Base-by-base conservation (phyloP, 2,888 invertebrate species). In the Strigamia maritima region DNA sequence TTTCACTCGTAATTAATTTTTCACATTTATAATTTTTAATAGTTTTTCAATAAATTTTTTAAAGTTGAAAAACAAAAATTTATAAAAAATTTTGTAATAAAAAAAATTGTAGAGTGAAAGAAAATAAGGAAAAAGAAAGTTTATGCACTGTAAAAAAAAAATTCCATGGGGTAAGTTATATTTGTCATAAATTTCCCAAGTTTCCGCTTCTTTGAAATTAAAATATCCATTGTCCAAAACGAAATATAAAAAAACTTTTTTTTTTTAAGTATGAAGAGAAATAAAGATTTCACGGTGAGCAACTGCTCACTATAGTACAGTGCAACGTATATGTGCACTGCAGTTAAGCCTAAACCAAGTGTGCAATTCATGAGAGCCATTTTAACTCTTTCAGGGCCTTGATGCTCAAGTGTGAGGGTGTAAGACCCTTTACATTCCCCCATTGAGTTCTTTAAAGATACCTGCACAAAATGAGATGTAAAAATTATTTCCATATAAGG, bases 271-370 rank as follows among this genome's bases (percentile, higher is more conserved):
- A 44, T 4, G 19, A 19, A 65, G 24, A 65, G 24, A 65, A 65
- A 65, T 65, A 65, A 65, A 65, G 24, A 65, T 65, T 65, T 65
- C 60, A 65, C 24, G 60, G 60, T 65, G 60, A 65, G 22, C 60
- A 65, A 65, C 24, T 65, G 60, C 44, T 44, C 44, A 16, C 60
- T 22, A 65, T 24, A 22, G 60, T 65, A 65, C 24, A 65, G 19
- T 22, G 22, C 12, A 65, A 19, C 60, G 44, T 44, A 65, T 24
- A 24, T 22, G n/a, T 65, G 60, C 60, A 65, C 60, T 65, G 60
- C 60, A 65, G 60, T 65, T 24, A 65, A 65, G 60, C 60, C 60
- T 65, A 65, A 65, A 65, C 60, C 60, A 65, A 65, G 60, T 65
- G 60, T 65, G 60, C 60, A 65, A 65, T 65, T 65, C 60, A 65